Percentiles rank a stretch among this genome's conserved stretches.
phyloP scores from a whole-genome alignment of 30 jellyfish, hydroid and myxozoan genomes.

The Aurelia coerulea region DNA sequence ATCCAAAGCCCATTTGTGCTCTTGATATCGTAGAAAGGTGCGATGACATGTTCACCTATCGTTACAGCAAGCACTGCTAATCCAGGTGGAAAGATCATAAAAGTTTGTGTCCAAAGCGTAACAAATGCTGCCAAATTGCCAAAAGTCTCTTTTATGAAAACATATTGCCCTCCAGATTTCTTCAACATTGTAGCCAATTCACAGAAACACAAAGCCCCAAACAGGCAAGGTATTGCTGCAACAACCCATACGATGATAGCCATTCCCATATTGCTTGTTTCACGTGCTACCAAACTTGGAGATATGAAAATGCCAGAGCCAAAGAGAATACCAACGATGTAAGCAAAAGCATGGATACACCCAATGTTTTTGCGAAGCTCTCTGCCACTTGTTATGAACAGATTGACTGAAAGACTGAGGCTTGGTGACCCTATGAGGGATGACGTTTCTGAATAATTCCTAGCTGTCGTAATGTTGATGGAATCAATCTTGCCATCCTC shows the following conservation, averaged over 20 bases:
- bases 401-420: no score
- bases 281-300: slow-evolving; percentile 50
- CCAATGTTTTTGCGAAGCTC: slow-evolving; percentile 42
- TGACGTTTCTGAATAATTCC: no score
- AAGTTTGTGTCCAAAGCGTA: slow-evolving; percentile 31
- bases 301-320: slow-evolving; percentile 76
- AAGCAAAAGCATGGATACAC: slow-evolving; percentile 57
- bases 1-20: slow-evolving; percentile 21
- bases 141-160: slow-evolving; percentile 35
- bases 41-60: slow-evolving; percentile 30
- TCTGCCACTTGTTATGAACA: neutral
- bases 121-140: slow-evolving; percentile 64
- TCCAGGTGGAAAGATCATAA: slow-evolving; percentile 57
- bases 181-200: slow-evolving; percentile 60
- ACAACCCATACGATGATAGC: slow-evolving; percentile 51
- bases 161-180: slow-evolving; percentile 60
- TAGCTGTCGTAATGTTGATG: no score
- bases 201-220: slow-evolving; percentile 75
- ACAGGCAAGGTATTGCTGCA: slow-evolving; percentile 33
- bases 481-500: no score
- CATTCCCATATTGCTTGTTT: slow-evolving; percentile 45
- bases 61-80: slow-evolving; percentile 46
- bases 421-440: no score
- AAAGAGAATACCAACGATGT: slow-evolving; percentile 40
- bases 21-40: slow-evolving; percentile 38